These are phyloP conservation scores for Cyprinodon diabolis DNA, from an alignment of 2,797 vertebrate genomes.

Conservation along the genomic window DNA sequence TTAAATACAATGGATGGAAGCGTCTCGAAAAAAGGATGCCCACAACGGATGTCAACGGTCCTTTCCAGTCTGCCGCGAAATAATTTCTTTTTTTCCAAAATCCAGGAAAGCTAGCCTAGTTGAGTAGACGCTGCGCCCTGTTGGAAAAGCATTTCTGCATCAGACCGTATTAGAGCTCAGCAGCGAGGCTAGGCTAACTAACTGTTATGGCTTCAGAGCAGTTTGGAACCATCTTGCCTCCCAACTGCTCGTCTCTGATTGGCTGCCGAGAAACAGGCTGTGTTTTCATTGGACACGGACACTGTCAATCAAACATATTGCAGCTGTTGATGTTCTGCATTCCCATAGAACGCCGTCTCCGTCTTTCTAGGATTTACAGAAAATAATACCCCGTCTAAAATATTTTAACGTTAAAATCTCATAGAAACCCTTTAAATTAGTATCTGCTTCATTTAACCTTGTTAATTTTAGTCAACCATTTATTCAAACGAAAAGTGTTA, in stretches of 20 bases:
- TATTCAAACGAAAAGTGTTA: too few relatives aligned
- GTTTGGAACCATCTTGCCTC: slow-evolving; percentile 17
- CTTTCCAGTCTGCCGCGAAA: slow-evolving; percentile 18
- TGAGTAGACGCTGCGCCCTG: slow-evolving; percentile 61
- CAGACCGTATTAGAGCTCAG: slow-evolving; percentile 69
- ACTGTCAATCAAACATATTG: slow-evolving; percentile 50
- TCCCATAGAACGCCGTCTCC: slow-evolving; percentile 19
- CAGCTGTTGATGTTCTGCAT: slow-evolving; percentile 56
- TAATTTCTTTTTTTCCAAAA: slow-evolving; percentile 36
- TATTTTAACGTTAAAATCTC: background rate
- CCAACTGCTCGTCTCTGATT: slow-evolving; percentile 45
- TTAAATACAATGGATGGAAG: slow-evolving; percentile 11
- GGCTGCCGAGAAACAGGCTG: slow-evolving; percentile 5
- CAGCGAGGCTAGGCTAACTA: slow-evolving; percentile 60
- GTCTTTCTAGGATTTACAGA: background rate
- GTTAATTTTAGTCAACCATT: too few relatives aligned
- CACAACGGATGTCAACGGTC: slow-evolving; percentile 24
- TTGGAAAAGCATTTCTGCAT: slow-evolving; percentile 74
- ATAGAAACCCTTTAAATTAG: too few relatives aligned
- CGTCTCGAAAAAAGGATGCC: slow-evolving; percentile 20
- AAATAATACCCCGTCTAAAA: background rate
- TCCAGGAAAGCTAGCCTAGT: slow-evolving; percentile 60
- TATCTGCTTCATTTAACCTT: background rate
- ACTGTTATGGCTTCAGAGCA: slow-evolving; percentile 46
- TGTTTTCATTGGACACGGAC: slow-evolving; percentile 40